Evolutionary conservation across 2,113 vertebrate genomes (phyloP).

Genomic region (Lepus americanus): DNA sequence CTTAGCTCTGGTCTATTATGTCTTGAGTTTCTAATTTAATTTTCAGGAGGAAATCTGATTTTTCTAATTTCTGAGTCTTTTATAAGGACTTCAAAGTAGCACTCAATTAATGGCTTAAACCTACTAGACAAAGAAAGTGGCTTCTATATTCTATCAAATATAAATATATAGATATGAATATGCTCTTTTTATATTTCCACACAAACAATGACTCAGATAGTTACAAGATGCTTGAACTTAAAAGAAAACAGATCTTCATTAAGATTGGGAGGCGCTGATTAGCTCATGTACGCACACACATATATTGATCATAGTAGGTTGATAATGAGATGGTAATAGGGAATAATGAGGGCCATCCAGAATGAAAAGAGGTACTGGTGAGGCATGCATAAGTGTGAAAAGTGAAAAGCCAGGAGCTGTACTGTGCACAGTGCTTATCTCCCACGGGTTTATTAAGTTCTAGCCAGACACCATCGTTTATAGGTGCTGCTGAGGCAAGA

Average conservation of each 20-base stretch:
- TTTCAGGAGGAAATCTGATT: neutral
- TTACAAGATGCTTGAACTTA: neutral
- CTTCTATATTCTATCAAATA: neutral
- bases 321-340: neutral
- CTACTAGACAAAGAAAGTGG: neutral
- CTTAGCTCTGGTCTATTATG: constrained; percentile 1
- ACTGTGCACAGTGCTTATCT: neutral
- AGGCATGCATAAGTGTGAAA: neutral
- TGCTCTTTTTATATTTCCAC: neutral
- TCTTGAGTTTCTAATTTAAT: constrained; percentile 20
- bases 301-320: neutral
- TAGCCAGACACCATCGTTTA: no score
- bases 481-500: neutral
- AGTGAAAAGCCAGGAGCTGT: neutral
- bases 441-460: neutral
- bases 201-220: neutral
- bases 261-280: neutral
- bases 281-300: neutral
- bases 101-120: neutral
- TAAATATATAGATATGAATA: neutral
- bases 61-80: constrained; percentile 21
- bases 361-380: neutral
- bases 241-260: neutral
- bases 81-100: constrained; percentile 33
- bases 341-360: neutral